These are phyloP conservation scores for Ashinkailepas kermadecensis DNA, from an alignment of 2,888 invertebrate genomes.

Conservation along the genomic window DNA sequence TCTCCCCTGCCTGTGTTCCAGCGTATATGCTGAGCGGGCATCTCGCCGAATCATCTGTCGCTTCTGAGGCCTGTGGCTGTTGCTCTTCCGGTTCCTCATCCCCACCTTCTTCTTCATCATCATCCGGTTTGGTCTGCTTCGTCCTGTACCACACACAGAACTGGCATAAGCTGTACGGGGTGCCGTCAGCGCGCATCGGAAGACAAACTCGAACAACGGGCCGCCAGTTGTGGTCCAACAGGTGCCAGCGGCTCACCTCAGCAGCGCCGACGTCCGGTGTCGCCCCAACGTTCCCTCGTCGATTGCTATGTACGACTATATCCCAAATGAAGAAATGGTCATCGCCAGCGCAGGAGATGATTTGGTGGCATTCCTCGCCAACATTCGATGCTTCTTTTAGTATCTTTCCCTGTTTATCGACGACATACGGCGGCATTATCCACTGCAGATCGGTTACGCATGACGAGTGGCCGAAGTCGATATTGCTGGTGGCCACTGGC, in stretches of 20 bases:
- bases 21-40: background rate
- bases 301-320: background rate
- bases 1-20: background rate
- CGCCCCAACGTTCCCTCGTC: background rate
- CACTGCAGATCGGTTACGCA: slow-evolving; percentile 3
- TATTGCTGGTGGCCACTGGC: background rate
- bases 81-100: background rate
- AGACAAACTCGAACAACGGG: background rate
- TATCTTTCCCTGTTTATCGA: background rate
- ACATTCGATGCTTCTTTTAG: background rate
- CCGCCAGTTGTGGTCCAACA: background rate
- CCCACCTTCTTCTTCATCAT: background rate
- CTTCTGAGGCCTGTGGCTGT: background rate
- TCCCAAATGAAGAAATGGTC: slow-evolving; percentile 15
- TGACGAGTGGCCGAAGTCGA: background rate
- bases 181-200: background rate
- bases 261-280: background rate
- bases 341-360: slow-evolving; percentile 5
- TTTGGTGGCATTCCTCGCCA: background rate
- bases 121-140: background rate
- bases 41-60: background rate
- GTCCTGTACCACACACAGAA: background rate
- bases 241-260: background rate
- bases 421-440: background rate
- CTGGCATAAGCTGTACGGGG: background rate